Conservation (phyloP, 2,113 vertebrate genomes). For the Calidris pygmaea region DNA sequence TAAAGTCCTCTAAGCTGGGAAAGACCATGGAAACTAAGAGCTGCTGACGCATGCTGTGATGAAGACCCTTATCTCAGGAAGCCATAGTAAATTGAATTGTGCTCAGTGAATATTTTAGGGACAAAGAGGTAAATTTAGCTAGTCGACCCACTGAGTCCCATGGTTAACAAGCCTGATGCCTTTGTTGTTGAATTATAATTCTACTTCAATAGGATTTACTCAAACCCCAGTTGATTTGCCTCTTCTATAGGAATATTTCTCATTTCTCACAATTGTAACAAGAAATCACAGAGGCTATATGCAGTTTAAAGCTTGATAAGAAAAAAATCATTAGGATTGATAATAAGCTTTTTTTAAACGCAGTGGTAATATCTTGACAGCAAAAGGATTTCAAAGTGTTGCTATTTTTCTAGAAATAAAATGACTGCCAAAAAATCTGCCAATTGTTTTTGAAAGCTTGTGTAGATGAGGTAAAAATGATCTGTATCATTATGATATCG, state of each 20-base stretch:
- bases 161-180: background rate
- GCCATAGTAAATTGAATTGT: background rate
- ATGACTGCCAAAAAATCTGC: background rate
- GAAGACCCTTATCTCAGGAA: background rate
- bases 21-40: background rate
- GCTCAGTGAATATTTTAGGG: background rate
- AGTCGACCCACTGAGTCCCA: background rate
- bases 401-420: background rate
- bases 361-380: background rate
- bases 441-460: background rate
- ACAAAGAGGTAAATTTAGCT: background rate
- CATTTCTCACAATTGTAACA: background rate
- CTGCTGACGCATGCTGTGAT: background rate
- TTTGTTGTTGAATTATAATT: background rate
- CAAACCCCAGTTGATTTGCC: background rate
- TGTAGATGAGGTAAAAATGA: background rate
- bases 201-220: background rate
- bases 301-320: conserved; percentile 11
- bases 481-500: background rate
- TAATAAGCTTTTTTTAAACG: background rate
- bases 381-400: background rate
- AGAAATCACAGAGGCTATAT: background rate
- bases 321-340: conserved; percentile 5
- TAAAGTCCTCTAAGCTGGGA: background rate
- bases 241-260: background rate